phyloP scores from a whole-genome alignment of 2,888 invertebrate genomes.

The Amblyjoppa proteus region DNA sequence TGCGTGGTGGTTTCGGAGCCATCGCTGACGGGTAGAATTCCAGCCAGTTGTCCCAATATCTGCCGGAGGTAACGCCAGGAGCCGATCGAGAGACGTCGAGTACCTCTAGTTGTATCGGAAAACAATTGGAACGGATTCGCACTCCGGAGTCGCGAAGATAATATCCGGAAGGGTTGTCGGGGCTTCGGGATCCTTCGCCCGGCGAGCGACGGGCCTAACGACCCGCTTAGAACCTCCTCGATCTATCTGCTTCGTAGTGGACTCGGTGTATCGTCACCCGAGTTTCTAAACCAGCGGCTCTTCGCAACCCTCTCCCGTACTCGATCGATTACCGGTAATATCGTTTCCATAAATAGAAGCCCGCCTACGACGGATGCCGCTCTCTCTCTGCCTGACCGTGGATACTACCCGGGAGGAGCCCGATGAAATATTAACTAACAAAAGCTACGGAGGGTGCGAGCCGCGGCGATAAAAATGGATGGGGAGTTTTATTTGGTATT shows the following conservation, averaged over 20 bases:
- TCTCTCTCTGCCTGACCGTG: constrained; percentile 6
- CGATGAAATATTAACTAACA: constrained; percentile 39
- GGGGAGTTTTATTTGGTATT: constrained; percentile 9
- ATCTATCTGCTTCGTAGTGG: constrained; percentile 54
- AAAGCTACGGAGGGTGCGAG: constrained; percentile 6
- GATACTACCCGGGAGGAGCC: neutral
- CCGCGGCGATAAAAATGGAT: constrained; percentile 21
- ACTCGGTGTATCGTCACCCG: neutral
- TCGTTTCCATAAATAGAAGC: constrained; percentile 47
- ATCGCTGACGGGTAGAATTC: constrained; percentile 46
- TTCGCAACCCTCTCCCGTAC: constrained; percentile 21
- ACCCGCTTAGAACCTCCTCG: constrained; percentile 61
- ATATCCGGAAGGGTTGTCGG: constrained; percentile 71
- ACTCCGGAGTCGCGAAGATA: constrained; percentile 73
- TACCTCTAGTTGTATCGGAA: constrained; percentile 76
- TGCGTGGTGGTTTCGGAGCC: neutral
- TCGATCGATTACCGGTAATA: constrained; percentile 50
- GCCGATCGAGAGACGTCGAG: constrained; percentile 42
- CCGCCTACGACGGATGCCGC: constrained; percentile 14
- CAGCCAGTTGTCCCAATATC: neutral
- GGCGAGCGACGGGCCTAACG: constrained; percentile 76
- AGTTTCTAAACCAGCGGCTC: constrained; percentile 13
- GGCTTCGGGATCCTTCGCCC: constrained; percentile 64
- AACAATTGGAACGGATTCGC: constrained; percentile 78
- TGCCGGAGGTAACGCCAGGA: constrained; percentile 34